A percentile compares a stretch with the other conserved stretches of the same genome.
These are phyloP conservation scores for Amblyornis subalaris DNA, from an alignment of 2,113 vertebrate species.

Conservation along the genomic window DNA sequence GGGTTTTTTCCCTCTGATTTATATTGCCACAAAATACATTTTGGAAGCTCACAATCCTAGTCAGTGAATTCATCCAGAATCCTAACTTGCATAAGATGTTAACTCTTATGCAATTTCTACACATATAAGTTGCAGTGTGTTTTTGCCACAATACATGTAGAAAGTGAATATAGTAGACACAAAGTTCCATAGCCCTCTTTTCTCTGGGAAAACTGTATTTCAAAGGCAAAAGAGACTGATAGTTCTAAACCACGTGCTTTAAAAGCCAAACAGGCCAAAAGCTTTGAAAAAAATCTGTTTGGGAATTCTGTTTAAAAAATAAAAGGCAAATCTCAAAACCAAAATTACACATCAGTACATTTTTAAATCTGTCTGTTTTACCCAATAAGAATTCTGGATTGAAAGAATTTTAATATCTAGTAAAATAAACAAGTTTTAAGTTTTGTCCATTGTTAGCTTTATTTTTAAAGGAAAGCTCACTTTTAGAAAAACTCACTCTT, in stretches of 20 bases:
- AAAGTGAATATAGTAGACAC: neutral
- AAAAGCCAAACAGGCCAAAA: neutral
- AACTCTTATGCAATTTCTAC: neutral
- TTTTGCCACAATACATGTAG: neutral
- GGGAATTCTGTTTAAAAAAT: neutral
- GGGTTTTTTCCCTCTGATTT: neutral
- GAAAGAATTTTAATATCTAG: neutral
- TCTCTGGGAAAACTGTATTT: neutral
- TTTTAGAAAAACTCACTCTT: neutral
- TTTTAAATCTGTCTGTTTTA: neutral
- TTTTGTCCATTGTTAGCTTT: neutral
- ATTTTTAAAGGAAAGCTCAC: neutral
- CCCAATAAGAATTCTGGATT: neutral
- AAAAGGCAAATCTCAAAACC: neutral
- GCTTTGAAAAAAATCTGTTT: neutral
- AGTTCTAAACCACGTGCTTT: neutral
- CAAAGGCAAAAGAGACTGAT: neutral
- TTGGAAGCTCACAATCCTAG: neutral
- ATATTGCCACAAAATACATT: neutral
- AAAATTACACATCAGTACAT: neutral
- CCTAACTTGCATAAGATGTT: neutral
- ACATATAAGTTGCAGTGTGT: neutral
- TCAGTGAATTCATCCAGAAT: neutral
- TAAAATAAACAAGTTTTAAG: neutral
- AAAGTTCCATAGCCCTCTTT: neutral